Base-by-base conservation (phyloP, 2,113 vertebrate species). In the Plecturocebus donacophilus region DNA sequence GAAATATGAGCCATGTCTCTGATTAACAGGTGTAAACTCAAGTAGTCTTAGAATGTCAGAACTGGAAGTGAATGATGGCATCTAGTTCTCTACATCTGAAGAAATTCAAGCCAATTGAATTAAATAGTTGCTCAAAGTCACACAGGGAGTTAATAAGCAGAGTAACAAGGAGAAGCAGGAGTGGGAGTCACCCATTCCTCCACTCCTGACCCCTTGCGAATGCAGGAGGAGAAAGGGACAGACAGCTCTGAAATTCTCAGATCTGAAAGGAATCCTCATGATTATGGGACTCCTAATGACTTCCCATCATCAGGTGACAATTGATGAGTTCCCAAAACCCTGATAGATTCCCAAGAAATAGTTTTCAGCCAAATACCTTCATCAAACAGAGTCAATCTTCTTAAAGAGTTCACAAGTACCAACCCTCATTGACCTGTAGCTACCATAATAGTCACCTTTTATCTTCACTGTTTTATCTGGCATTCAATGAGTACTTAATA, bases 311-410 rank as follows among this genome's bases (percentile, higher is more conserved):
- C 27, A 2, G 61, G 61, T 64, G 10, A 27, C 27, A 5, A 27
- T 47, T 88, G 54, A 14, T 32, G 19, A 47, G 45, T 10, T 52
- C 40, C 35, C 23, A 66, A 93, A 54, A 38, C 10, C 5, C 13
- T 21, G 13, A 87, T 11, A 9, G 10, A 93, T 66, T 89, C 11
- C 20, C 17, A 81, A 86, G n/a, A 83, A 84, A 47, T 14, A 91
- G 9, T 76, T 90, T 87, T 30, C n/a, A 91, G 35, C 32, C 1
- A 47, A 84, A 92, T 54, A 88, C 3, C 14, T 23, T 40, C n/a
- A 75, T 87, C n/a, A 93, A 81, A 90, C 47, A 96, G 90, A 79
- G 6, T 32, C 61, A 49, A 42, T 80, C 83, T 84, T 82, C 20
- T 87, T 83, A 77, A 87, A 73, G 54, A 38, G 56, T 92, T 94